phyloP scores from a whole-genome alignment of 1,140 invertebrate species.

The Muscidifurax raptorellus region DNA sequence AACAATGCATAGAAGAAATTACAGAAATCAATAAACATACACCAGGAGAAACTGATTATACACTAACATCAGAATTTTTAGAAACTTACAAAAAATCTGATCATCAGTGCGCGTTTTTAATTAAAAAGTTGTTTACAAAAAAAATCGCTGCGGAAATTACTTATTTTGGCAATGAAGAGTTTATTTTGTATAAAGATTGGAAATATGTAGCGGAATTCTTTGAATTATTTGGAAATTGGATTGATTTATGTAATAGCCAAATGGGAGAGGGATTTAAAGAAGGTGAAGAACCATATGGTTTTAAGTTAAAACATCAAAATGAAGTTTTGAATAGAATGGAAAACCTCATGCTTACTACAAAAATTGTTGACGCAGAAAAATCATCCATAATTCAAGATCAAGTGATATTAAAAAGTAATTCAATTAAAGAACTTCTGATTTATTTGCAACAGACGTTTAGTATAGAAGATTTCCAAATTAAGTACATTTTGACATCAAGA shows the following conservation, averaged over 20 bases:
- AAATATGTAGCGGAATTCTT: constrained; percentile 1
- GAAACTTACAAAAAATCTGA: neutral
- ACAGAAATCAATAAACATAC: neutral
- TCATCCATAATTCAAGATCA: neutral
- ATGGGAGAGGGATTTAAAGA: neutral
- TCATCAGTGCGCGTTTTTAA: neutral
- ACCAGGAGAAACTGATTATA: neutral
- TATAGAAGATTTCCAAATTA: constrained; percentile 27
- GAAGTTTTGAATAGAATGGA: neutral
- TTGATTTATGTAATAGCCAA: neutral
- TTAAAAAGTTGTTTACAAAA: constrained; percentile 1
- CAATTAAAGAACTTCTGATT: neutral
- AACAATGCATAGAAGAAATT: constrained; percentile 15
- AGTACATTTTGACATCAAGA: constrained; percentile 8
- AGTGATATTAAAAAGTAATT: neutral
- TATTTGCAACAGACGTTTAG: constrained; percentile 21
- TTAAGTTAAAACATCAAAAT: constrained; percentile 13
- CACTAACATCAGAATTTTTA: neutral
- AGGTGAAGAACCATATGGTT: constrained; percentile 26
- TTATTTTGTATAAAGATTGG: constrained; percentile 14
- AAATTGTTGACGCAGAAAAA: neutral
- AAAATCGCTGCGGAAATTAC: neutral
- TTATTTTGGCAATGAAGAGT: neutral
- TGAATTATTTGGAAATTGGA: neutral
- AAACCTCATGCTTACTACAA: neutral